Conservation (phyloP, 2,797 vertebrate genomes). For the Acridotheres tristis region DNA sequence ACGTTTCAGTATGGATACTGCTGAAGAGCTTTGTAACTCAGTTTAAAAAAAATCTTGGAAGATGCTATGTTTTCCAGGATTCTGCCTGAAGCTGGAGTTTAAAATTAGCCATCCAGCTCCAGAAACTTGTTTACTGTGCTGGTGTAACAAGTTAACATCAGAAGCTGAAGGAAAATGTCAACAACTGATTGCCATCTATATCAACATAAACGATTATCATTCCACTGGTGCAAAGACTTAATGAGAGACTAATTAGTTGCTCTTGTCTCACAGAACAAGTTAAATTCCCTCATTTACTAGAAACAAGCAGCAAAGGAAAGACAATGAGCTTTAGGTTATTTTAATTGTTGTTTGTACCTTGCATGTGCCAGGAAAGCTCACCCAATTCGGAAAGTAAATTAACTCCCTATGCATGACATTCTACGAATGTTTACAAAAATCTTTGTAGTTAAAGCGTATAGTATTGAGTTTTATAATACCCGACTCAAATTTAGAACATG, state of each 20-base stretch:
- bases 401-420: background rate
- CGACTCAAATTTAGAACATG: background rate
- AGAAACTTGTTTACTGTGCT: background rate
- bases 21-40: background rate
- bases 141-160: background rate
- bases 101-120: background rate
- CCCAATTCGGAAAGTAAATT: background rate
- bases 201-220: background rate
- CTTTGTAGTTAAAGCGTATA: background rate
- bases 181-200: background rate
- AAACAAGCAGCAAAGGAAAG: background rate
- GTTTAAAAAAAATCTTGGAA: background rate
- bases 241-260: background rate
- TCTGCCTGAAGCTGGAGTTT: background rate
- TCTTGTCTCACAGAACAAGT: background rate
- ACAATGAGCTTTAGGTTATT: background rate
- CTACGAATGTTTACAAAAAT: background rate
- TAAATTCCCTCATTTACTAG: background rate
- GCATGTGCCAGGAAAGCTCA: background rate
- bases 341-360: background rate
- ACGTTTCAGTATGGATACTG: background rate
- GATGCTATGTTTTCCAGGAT: background rate
- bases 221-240: background rate
- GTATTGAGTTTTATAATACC: background rate
- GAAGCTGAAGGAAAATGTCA: background rate